Base-by-base conservation (phyloP, 2,888 invertebrate genomes). In the Dysmachus trigonus region DNA sequence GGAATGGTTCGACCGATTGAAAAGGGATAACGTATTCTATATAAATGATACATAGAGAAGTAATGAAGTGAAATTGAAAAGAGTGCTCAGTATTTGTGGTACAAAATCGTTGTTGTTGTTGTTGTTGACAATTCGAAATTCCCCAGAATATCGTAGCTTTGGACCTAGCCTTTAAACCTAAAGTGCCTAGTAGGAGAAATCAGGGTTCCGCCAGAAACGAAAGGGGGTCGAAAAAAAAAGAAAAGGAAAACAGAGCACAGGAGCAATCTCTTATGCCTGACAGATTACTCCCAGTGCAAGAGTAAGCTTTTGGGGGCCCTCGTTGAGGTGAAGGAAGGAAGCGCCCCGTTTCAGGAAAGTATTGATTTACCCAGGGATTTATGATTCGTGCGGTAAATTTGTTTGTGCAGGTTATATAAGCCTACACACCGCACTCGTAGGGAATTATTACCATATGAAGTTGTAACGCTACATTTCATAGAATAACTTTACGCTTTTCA, bases 301-400 rank as follows among this genome's bases (percentile, higher is more conserved):
- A 13, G 22, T 27, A 47, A 81, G 33, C 81, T 27, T 38, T 38
- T 41, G 27, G 41, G 38, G 77, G 38, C 22, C 18, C 51, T 22
- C 47, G 77, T 51, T 18, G 18, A 81, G 53, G 62, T 62, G 35
- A 35, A 53, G 81, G 81, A 81, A 81, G 81, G 53, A 81, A 81
- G 35, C 53, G 18, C 81, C 62, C 81, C 7, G n/a, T n/a, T 77
- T 77, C 77, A 51, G 35, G 81, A 81, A 81, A 81, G 33, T 81
- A 81, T 81, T 81, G 81, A 81, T 81, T 81, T 53, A 47, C 53
- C 31, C n/a, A 31, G 22, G 81, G 81, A 81, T 62, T 81, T 81
- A 81, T 62, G 81, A 62, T 18, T 81, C 53, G 27, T 62, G 62
- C 33, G 81, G 81, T 62, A 62, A 81, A 81, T 81, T 81, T 81